Evolutionary conservation across 2,797 vertebrate genomes (phyloP), one percentile per base, ranked within the genome.

Genomic region (Sebastes goodei): DNA sequence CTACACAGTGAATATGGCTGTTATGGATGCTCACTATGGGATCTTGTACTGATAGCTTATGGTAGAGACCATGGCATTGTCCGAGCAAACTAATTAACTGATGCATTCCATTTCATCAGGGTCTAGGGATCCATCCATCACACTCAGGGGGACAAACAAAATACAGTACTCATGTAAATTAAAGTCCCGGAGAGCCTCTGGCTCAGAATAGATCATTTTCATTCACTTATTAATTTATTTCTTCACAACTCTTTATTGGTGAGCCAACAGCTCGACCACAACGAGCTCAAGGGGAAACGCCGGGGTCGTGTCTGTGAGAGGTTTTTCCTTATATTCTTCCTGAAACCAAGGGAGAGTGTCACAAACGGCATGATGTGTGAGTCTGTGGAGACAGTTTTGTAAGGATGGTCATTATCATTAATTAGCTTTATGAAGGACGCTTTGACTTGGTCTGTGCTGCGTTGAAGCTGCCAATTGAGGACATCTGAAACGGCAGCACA

Each of bases 21-120:
- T 73, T 57, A 21, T 56, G 2, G 32, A 83, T 53, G 17, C 14
- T 64, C 7, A 62, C 10, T 57, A 67, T 66, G 33, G 30, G 56
- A 56, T 85, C 61, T 38, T 74, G 42, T 42, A 62, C 68, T 81
- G 33, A 83, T 86, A 70, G 66, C 70, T 80, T 21, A 77, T 53
- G 61, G 73, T 60, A 69, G 42, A 65, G 62, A 87, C 74, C 62
- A 78, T 78, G 81, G 80, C 84, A 91, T 88, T 94, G 92, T 93
- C 90, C 73, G 76, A 85, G 82, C 71, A 91, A 95, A 93, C 93
- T 95, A 95, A 96, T 95, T 94, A 95, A 90, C 86, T 95, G 94
- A 95, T 95, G 92, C 89, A 94, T 91, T 95, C 91, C 89, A 93
- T 94, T 94, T 91, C 89, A 89, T 95, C 93, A 93, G 78, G 77